phyloP scores from a whole-genome alignment of 2,888 invertebrate genomes.

The Pristionchus maxplancki region DNA sequence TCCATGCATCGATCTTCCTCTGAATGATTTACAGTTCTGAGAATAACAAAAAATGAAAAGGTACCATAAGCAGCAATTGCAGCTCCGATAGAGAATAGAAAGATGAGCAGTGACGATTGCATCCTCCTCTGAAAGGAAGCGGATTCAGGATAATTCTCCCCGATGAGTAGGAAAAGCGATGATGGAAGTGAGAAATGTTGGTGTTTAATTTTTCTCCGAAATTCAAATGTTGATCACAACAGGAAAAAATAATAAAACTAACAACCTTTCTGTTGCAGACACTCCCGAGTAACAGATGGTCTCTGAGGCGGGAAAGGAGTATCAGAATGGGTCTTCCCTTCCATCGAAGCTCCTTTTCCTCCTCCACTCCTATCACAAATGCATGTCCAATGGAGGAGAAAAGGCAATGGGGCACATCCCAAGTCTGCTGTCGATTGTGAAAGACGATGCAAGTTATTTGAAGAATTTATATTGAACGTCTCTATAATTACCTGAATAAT shows the following conservation, averaged over 20 bases:
- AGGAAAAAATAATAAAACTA: no score
- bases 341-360: background rate
- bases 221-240: no score
- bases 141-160: no score
- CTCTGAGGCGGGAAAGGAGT: background rate
- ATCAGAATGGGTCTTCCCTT: constrained; percentile 1
- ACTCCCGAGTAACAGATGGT: constrained; percentile 30
- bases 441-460: background rate
- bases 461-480: background rate
- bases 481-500: background rate
- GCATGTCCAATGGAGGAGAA: constrained; percentile 24
- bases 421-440: background rate
- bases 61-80: background rate
- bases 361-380: constrained; percentile 31
- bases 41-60: no score
- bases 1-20: constrained; percentile 52
- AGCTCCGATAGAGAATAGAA: background rate
- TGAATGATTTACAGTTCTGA: background rate
- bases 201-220: no score
- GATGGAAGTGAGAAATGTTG: no score
- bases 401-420: background rate
- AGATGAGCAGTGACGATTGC: background rate
- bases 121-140: no score
- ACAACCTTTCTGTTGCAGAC: no score
- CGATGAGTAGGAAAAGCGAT: no score